A percentile compares a stretch with the other conserved stretches of the same genome.
phyloP scores from a whole-genome alignment of 2,113 vertebrate genomes.

The Tragelaphus buxtoni region DNA sequence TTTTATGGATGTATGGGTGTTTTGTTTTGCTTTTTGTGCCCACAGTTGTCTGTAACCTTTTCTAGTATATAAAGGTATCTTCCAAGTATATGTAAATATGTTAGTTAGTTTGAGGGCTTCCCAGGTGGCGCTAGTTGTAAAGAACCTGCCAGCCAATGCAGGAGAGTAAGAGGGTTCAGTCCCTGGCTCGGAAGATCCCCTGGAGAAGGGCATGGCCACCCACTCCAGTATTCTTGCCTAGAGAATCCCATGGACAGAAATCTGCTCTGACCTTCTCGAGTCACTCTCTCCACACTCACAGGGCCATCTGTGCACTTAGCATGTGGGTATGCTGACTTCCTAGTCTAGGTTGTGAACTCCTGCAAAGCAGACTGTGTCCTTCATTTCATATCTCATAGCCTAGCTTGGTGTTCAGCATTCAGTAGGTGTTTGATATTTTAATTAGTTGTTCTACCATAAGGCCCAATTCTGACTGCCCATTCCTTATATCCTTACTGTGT shows the following conservation, averaged over 20 bases:
- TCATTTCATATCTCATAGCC: neutral
- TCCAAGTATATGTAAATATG: neutral
- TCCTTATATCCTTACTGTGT: neutral
- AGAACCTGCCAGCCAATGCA: neutral
- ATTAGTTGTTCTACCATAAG: neutral
- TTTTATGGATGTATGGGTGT: conserved; percentile 42
- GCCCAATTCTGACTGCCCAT: neutral
- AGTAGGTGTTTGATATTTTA: neutral
- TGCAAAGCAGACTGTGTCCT: neutral
- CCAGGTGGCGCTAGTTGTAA: neutral
- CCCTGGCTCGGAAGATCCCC: neutral
- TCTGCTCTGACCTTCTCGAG: neutral
- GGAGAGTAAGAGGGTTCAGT: neutral
- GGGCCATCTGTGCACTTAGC: neutral
- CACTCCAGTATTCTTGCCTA: neutral
- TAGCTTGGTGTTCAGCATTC: neutral
- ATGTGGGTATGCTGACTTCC: neutral
- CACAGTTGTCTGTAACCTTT: neutral
- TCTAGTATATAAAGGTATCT: conserved; percentile 22
- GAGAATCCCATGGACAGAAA: neutral
- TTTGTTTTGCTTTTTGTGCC: neutral
- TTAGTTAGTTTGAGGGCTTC: neutral
- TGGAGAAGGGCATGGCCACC: neutral
- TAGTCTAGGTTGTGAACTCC: neutral
- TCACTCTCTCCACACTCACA: neutral